Base-by-base conservation (phyloP, 2,888 invertebrate species). In the Sepiola atlantica region DNA sequence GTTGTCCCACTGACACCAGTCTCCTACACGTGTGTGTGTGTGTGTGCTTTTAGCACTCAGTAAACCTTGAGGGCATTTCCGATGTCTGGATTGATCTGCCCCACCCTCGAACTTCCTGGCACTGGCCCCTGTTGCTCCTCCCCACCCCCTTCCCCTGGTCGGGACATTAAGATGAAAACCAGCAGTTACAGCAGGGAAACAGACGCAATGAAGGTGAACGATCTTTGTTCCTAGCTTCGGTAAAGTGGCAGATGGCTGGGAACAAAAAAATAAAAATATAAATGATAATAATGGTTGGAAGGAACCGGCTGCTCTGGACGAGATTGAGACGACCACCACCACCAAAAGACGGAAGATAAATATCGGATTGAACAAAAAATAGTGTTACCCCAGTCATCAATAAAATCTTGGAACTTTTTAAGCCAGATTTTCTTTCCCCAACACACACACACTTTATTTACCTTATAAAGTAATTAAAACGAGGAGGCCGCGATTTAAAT, bases 161-260 rank as follows among this genome's bases (percentile, higher is more conserved):
- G n/a, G n/a, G n/a, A 77, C 77, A 77, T 77, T 77, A 77, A 77
- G 77, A 77, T 77, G 77, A 77, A 77, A 77, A 77, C n/a, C 77
- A 77, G 77, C 77, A 77, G 77, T n/a, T n/a, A 77, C 77, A 77
- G n/a, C 77, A 77, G 77, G 77, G 77, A 77, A 77, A 77, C n/a
- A 77, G 77, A 77, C n/a, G 77, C 77, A 32, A 77, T 77, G n/a
- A 77, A 77, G 77, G 77, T n/a, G 77, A 77, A 77, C 77, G 77
- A 77, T 77, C 77, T 77, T 77, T 77, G 77, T 77, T 77, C 77
- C 77, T 77, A 3, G 16, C 16, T 32, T 77, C 77, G n/a, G n/a
- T 77, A 4, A 16, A 77, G n/a, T 77, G 77, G 77, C 77, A 77
- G 77, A 77, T 77, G 77, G 77, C n/a, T 77, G 28, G 18, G n/a